Evolutionary conservation across 1,140 invertebrate genomes (phyloP).

Genomic region (Brevipalpus yothersi): DNA sequence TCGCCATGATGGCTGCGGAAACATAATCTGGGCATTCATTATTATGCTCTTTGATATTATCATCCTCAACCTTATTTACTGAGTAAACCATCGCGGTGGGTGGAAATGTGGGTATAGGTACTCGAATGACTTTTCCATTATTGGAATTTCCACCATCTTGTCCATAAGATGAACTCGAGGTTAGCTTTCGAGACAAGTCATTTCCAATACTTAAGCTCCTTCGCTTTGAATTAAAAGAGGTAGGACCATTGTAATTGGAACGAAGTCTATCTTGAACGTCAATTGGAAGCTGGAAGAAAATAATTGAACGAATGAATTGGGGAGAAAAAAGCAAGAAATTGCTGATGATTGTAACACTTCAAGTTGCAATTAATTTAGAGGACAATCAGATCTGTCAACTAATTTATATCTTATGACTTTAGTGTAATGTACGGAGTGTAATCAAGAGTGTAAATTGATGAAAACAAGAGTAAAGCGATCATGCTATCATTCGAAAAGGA

Average conservation of each 20-base stretch:
- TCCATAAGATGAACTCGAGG: background rate
- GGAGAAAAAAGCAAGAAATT: too few species aligned
- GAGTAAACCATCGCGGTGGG: slow-evolving; percentile 71
- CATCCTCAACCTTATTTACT: slow-evolving; percentile 26
- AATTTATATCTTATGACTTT: too few species aligned
- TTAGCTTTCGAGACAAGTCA: background rate
- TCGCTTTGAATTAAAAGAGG: background rate
- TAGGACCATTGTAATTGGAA: background rate
- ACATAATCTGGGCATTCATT: slow-evolving; percentile 38
- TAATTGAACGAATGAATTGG: background rate
- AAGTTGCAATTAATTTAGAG: too few species aligned
- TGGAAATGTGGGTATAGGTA: slow-evolving; percentile 56
- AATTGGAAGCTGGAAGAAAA: background rate
- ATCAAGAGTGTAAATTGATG: background rate
- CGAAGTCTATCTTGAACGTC: background rate
- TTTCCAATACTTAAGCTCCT: background rate
- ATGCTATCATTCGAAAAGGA: background rate
- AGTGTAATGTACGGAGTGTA: too few species aligned
- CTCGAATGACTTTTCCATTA: slow-evolving; percentile 37
- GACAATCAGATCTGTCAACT: too few species aligned
- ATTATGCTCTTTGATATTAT: slow-evolving; percentile 13
- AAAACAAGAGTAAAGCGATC: background rate
- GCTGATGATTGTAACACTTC: too few species aligned
- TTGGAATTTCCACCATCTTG: background rate
- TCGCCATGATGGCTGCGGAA: slow-evolving; percentile 72